These are phyloP conservation scores for Glyphotaelius pellucidus DNA, from an alignment of 2,888 invertebrate genomes.

Conservation along the genomic window DNA sequence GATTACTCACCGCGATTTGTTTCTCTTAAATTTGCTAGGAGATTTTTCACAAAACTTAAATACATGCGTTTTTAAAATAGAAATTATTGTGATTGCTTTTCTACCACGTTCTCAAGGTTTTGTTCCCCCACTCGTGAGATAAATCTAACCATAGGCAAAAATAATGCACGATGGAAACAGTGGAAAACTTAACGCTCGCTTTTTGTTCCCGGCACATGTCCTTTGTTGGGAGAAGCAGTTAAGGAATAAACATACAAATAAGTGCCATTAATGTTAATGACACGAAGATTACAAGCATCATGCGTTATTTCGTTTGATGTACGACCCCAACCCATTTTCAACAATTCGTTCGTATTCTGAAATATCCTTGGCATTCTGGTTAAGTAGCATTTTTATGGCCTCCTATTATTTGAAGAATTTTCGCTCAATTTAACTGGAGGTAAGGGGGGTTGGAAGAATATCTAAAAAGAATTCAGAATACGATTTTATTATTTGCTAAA, in stretches of 20 bases:
- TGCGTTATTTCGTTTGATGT: neutral
- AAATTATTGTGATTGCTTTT: neutral
- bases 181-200: slow-evolving; percentile 56
- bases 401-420: neutral
- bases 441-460: too few relatives aligned
- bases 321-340: neutral
- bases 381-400: neutral
- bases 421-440: neutral
- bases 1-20: too few relatives aligned
- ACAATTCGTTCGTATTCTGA: neutral
- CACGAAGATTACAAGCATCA: neutral
- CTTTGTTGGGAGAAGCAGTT: slow-evolving; percentile 14
- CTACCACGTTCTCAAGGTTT: neutral
- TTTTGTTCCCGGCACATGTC: slow-evolving; percentile 31
- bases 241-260: neutral
- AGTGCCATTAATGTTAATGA: neutral
- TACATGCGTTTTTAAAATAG: neutral
- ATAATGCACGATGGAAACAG: slow-evolving; percentile 33
- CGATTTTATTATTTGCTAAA: too few relatives aligned
- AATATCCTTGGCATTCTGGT: neutral
- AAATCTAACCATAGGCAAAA: slow-evolving; percentile 15
- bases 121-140: neutral
- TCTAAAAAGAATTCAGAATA: too few relatives aligned
- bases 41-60: neutral
- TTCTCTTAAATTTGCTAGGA: too few relatives aligned